phyloP scores from a whole-genome alignment of 1,140 invertebrate genomes.

The Heliconius himera region DNA sequence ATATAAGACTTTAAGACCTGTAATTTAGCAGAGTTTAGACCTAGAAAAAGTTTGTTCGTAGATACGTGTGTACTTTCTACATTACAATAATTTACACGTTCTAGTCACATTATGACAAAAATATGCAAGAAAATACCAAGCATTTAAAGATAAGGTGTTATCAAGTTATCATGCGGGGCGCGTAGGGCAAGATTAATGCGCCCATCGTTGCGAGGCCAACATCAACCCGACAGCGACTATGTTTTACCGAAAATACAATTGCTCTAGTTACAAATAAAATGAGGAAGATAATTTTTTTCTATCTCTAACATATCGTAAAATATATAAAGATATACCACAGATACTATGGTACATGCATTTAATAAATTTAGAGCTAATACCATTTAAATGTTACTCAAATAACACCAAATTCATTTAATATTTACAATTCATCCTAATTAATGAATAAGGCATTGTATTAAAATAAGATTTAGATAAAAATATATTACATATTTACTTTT shows the following conservation, averaged over 20 bases:
- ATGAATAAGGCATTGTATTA: too few relatives aligned
- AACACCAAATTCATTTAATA: too few relatives aligned
- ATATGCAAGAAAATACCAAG: constrained; percentile 16
- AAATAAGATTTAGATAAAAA: too few relatives aligned
- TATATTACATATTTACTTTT: too few relatives aligned
- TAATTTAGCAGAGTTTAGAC: too few relatives aligned
- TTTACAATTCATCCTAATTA: too few relatives aligned
- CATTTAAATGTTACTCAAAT: too few relatives aligned
- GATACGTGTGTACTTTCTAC: background rate
- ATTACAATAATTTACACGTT: background rate
- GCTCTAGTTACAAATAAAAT: background rate
- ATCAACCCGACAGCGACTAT: constrained; percentile 39
- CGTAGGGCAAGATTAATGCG: constrained; percentile 54
- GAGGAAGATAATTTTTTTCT: constrained; percentile 11
- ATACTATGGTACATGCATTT: too few relatives aligned
- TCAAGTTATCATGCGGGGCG: constrained; percentile 51
- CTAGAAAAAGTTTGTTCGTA: background rate
- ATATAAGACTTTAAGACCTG: background rate
- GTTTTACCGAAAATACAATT: constrained; percentile 25
- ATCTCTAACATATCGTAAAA: constrained; percentile 5
- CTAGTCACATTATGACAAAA: background rate
- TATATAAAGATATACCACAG: background rate
- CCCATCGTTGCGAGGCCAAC: constrained; percentile 43
- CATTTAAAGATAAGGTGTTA: constrained; percentile 31
- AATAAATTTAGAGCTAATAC: too few relatives aligned